Base-by-base conservation (phyloP, 2,797 vertebrate genomes). In the Neosilurus hyrtlii region DNA sequence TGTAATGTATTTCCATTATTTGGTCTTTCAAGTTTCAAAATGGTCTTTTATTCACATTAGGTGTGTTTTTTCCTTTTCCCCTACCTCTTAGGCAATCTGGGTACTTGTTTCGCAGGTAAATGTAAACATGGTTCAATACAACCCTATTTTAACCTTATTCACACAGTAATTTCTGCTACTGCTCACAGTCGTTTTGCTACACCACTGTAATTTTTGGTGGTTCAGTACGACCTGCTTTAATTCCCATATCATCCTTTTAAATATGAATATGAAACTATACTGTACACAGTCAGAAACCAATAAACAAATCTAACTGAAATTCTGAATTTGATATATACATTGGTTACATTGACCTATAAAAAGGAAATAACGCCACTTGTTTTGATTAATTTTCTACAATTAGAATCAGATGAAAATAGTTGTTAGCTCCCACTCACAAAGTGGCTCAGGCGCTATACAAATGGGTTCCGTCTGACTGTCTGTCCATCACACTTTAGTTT, bases 1-100 rank as follows among this genome's bases (percentile, higher is more conserved):
- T 75, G 24, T 35, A 43, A 71, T 82, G 74, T n/a, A 82, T 85
- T 57, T 63, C 68, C 70, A 70, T 85, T 82, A 62, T 78, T 81
- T 79, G 81, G 66, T 54, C 70, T 52, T 77, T 54, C 81, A 52
- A 72, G 78, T 62, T 82, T 83, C 22, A 49, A 81, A 84, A 67
- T 54, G 52, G 52, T 59, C 18, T 75, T 80, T 79, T 63, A 57
- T 56, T 74, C n/a, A 57, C 61, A 73, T 79, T n/a, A 79, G 22
- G 73, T 49, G 30, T 65, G 43, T 76, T 16, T 24, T 0, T 52
- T 20, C 3, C 0, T 10, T 18, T 81, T 30, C 9, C 37, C 62
- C 51, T 14, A 54, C 18, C 11, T 57, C 68, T 59, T 37, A 35
- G 18, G 14, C 37, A 43, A 6, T 24, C 24, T 30, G 62, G n/a